Percentiles rank a stretch among this genome's conserved stretches.
phyloP scores from a whole-genome alignment of 2,797 vertebrate genomes.

The Microhierax caerulescens region DNA sequence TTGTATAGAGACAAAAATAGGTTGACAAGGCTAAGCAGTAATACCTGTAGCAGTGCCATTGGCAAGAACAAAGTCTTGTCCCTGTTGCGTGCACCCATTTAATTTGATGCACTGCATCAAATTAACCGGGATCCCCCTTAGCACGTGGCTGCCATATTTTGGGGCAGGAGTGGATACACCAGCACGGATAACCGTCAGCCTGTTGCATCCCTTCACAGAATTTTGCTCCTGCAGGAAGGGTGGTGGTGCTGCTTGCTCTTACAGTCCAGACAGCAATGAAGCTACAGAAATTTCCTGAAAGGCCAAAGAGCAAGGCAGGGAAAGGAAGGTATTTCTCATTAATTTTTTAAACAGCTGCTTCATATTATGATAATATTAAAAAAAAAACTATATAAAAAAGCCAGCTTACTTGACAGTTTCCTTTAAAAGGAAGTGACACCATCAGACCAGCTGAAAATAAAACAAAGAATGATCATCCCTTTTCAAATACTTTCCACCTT shows the following conservation, averaged over 20 bases:
- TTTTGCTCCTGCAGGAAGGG: background rate
- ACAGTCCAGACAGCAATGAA: background rate
- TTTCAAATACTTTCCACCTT: background rate
- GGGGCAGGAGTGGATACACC: background rate
- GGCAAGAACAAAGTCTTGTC: background rate
- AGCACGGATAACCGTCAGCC: background rate
- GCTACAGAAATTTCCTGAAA: conserved; percentile 6
- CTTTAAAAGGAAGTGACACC: background rate
- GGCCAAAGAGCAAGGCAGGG: background rate
- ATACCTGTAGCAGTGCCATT: background rate
- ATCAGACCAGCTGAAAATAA: background rate
- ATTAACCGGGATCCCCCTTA: background rate
- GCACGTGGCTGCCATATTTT: accelerated
- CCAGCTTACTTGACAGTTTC: background rate
- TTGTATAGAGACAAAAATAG: background rate
- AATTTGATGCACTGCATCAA: too few species aligned
- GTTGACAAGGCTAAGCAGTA: background rate
- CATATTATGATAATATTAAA: background rate
- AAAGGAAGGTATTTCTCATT: background rate
- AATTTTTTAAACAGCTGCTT: background rate
- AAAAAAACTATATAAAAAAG: background rate
- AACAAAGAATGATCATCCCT: background rate
- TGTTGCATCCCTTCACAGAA: background rate
- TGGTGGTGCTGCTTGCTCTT: background rate
- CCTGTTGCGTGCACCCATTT: background rate